These are phyloP conservation scores for Valencia hispanica DNA, from an alignment of 2,797 vertebrate genomes.

Conservation along the genomic window DNA sequence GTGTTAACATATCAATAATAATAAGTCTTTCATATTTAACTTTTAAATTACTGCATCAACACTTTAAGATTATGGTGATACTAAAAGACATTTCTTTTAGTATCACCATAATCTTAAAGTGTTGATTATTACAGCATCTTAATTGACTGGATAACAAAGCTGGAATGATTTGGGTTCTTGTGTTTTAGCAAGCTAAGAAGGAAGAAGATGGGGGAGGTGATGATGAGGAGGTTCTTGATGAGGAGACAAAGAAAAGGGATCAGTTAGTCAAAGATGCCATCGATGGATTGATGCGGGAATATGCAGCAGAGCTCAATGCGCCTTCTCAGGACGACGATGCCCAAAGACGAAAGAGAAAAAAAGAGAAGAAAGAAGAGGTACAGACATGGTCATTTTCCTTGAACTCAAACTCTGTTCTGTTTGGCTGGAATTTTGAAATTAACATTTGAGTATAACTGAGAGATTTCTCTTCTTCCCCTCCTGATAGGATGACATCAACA, in stretches of 20 bases:
- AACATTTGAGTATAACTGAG: neutral
- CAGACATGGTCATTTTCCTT: neutral
- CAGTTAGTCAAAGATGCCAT: conserved; percentile 94
- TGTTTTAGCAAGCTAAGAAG: conserved; percentile 80
- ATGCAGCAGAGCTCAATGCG: conserved; percentile 96
- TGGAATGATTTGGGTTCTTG: neutral
- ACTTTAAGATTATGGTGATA: too few species aligned
- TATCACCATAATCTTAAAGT: too few species aligned
- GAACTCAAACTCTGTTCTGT: neutral
- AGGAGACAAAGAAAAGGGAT: conserved; percentile 96
- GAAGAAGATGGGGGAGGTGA: conserved; percentile 79
- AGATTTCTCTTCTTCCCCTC: conserved; percentile 38
- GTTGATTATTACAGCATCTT: neutral
- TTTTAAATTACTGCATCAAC: neutral
- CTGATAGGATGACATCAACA: conserved; percentile 94
- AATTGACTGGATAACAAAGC: neutral
- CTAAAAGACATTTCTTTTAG: too few species aligned
- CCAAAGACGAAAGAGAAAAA: conserved; percentile 95
- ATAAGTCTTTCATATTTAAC: neutral
- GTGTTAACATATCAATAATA: neutral
- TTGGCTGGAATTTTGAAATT: neutral
- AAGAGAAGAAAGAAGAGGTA: conserved; percentile 98
- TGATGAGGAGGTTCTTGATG: conserved; percentile 90
- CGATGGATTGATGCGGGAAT: conserved; percentile 95
- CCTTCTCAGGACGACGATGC: conserved; percentile 94